Evolutionary conservation across 2,888 invertebrate genomes (phyloP).

Genomic region (Tetramorium bicarinatum): DNA sequence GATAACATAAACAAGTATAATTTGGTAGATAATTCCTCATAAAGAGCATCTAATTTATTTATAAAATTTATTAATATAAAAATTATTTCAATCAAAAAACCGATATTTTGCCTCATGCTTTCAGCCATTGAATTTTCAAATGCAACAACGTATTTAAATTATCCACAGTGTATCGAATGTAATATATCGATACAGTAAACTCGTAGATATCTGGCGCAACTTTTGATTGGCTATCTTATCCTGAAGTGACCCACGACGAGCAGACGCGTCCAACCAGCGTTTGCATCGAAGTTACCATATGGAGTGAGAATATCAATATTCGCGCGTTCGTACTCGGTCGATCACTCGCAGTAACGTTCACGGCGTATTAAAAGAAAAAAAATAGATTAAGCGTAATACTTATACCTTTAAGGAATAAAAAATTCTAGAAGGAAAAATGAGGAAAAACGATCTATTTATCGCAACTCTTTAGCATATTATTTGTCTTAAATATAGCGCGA

Average conservation of each 20-base stretch:
- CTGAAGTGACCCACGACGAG: neutral
- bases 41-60: neutral
- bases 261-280: neutral
- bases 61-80: neutral
- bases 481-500: neutral
- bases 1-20: constrained; percentile 6
- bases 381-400: neutral
- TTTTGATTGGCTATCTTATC: constrained; percentile 1
- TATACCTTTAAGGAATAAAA: neutral
- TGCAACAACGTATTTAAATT: neutral
- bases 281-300: neutral
- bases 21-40: neutral
- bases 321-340: neutral
- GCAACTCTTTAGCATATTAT: neutral
- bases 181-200: constrained; percentile 2
- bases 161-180: neutral
- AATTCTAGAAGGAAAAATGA: neutral
- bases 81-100: neutral
- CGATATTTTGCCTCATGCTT: neutral
- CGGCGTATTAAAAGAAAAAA: neutral
- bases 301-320: neutral
- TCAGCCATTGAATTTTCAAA: neutral
- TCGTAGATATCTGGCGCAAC: neutral
- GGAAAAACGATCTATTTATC: neutral
- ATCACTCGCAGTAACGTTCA: neutral